These are phyloP conservation scores for Hydrocynus forskahlii DNA, from an alignment of 2,797 vertebrate genomes.

Conservation along the genomic window DNA sequence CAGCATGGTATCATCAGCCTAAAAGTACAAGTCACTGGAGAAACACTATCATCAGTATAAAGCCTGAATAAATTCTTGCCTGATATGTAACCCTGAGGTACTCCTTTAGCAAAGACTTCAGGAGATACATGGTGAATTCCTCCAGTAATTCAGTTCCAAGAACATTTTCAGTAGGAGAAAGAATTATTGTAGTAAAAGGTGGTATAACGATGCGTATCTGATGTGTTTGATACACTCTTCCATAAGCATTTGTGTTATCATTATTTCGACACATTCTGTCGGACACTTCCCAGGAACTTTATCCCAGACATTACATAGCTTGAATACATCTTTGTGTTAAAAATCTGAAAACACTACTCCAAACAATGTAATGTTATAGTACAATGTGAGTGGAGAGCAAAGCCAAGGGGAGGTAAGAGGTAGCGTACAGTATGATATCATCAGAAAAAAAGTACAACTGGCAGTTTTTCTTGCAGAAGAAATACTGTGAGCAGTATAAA, in stretches of 20 bases:
- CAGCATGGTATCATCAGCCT: conserved; percentile 7
- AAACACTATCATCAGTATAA: background rate
- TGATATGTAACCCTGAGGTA: background rate
- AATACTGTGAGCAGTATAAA: background rate
- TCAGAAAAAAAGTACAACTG: background rate
- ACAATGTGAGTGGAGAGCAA: background rate
- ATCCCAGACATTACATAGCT: too few species aligned
- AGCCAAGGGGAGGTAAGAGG: too few species aligned
- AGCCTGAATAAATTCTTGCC: background rate
- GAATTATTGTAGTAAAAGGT: too few species aligned
- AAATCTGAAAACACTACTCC: too few species aligned
- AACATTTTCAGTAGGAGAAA: background rate
- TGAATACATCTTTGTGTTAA: too few species aligned
- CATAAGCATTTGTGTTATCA: too few species aligned
- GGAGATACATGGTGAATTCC: background rate
- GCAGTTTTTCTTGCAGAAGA: background rate
- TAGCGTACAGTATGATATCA: background rate
- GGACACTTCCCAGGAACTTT: too few species aligned
- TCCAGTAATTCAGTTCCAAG: background rate
- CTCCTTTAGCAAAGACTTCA: background rate
- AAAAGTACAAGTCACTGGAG: background rate
- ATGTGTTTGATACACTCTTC: too few species aligned
- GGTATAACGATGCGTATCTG: too few species aligned
- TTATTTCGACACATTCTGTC: too few species aligned
- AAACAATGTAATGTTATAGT: too few species aligned